Conservation (phyloP, 2,888 invertebrate genomes). For the Tuta absoluta region DNA sequence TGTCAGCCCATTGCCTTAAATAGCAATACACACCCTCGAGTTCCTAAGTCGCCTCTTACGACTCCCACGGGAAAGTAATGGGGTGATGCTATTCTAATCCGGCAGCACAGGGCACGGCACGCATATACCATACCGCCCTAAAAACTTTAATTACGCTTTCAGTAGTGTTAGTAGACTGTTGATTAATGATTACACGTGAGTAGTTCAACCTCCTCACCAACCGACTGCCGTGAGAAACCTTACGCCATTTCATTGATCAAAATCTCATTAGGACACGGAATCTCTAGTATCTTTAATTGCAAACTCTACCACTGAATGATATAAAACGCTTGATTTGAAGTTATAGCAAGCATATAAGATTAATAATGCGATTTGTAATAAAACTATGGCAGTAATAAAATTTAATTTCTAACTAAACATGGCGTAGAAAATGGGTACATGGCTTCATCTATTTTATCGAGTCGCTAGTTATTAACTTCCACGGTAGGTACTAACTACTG, state of each 20-base stretch:
- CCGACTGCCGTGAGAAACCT: slow-evolving; percentile 44
- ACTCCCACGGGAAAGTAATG: no score
- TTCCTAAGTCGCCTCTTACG: no score
- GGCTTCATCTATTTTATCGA: slow-evolving; percentile 14
- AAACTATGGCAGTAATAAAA: slow-evolving; percentile 18
- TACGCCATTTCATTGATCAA: slow-evolving; percentile 47
- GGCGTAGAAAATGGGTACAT: slow-evolving; percentile 11
- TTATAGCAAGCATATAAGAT: slow-evolving; percentile 10
- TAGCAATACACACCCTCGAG: no score
- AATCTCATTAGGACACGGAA: slow-evolving; percentile 42
- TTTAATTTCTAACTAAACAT: slow-evolving; percentile 19
- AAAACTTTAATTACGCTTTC: no score
- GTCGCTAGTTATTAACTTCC: neutral
- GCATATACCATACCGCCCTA: no score
- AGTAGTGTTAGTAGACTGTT: slow-evolving; percentile 56
- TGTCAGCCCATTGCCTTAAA: no score
- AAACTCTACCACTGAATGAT: slow-evolving; percentile 8
- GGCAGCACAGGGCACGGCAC: no score
- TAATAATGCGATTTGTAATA: slow-evolving; percentile 10
- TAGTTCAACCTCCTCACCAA: slow-evolving; percentile 41
- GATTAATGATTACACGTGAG: slow-evolving; percentile 64
- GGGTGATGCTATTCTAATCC: no score
- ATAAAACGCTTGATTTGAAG: slow-evolving; percentile 5
- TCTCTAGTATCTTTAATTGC: slow-evolving; percentile 29
- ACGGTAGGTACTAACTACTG: neutral